Base-by-base conservation (phyloP, 2,797 vertebrate genomes). In the Myotis pilosus region DNA sequence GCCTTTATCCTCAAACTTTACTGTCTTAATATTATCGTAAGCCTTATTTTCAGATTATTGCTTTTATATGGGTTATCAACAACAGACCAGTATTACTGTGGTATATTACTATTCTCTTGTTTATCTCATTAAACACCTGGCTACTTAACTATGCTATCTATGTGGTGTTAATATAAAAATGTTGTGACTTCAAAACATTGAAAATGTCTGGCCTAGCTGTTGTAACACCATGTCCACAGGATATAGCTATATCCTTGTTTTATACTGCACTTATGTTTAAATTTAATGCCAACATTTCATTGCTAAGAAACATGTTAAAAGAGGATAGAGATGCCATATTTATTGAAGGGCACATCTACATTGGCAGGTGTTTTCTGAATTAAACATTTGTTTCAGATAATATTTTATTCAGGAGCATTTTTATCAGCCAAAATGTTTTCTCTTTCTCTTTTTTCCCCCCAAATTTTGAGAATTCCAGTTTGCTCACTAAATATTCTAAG, bases 311-410 rank as follows among this genome's bases (percentile, higher is more conserved):
- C 94, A 95, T 97, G 97, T 91, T 94, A 97, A 94, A 92, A 88
- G 91, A 94, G 92, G 95, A 95, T 95, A 91, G 94, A 96, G 93
- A 93, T 90, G 96, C 94, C 97, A 97, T 97, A 97, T 97, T 96
- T 95, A 95, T 97, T 96, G 96, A 97, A 97, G 97, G 97, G 96
- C 95, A 97, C 96, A 97, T 97, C 96, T 97, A 97, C 96, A 96
- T 96, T 97, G 96, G 95, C 96, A 97, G 96, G 97, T 97, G 96
- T 96, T 97, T 97, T 96, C 94, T 97, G 97, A 97, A 96, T 97
- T 96, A 96, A 97, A 97, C 97, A 97, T 97, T 97, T 97, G 96
- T 96, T 97, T 97, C 94, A 96, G 96, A 97, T 97, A 96, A 97
- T 97, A 96, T 97, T 96, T 97, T 97, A 97, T 97, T 96, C 96